Evolutionary conservation across 1,140 invertebrate genomes (phyloP).

Genomic region (Ceratosolen solmsi): DNA sequence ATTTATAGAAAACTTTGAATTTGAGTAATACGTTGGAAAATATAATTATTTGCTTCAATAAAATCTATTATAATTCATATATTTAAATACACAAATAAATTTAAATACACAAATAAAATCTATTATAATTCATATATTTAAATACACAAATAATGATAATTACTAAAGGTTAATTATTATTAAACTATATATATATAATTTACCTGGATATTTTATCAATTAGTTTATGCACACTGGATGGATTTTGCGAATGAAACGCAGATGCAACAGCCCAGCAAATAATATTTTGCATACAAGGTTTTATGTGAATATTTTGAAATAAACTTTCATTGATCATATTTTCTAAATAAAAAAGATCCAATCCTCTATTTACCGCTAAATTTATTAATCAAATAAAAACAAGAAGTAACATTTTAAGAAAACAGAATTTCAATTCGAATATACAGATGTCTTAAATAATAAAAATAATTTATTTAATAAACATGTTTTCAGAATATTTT

Average conservation of each 20-base stretch:
- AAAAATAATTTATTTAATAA: no score
- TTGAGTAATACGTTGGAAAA: no score
- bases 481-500: no score
- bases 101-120: no score
- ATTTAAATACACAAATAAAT: no score
- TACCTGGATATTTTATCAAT: slow-evolving; percentile 70
- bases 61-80: no score
- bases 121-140: no score
- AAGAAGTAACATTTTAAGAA: neutral
- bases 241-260: slow-evolving; percentile 56
- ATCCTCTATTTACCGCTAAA: slow-evolving; percentile 40
- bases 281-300: slow-evolving; percentile 64
- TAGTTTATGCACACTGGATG: slow-evolving; percentile 66
- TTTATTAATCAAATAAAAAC: neutral
- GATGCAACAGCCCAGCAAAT: slow-evolving; percentile 64
- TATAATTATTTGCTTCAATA: no score
- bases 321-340: slow-evolving; percentile 61
- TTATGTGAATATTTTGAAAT: slow-evolving; percentile 61
- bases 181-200: neutral
- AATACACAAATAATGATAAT: no score
- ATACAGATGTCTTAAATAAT: no score
- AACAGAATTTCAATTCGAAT: no score
- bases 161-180: neutral
- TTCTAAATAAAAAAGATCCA: slow-evolving; percentile 54
- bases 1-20: no score